Conservation (phyloP, 2,888 invertebrate genomes). For the Dasypogon diadema region DNA sequence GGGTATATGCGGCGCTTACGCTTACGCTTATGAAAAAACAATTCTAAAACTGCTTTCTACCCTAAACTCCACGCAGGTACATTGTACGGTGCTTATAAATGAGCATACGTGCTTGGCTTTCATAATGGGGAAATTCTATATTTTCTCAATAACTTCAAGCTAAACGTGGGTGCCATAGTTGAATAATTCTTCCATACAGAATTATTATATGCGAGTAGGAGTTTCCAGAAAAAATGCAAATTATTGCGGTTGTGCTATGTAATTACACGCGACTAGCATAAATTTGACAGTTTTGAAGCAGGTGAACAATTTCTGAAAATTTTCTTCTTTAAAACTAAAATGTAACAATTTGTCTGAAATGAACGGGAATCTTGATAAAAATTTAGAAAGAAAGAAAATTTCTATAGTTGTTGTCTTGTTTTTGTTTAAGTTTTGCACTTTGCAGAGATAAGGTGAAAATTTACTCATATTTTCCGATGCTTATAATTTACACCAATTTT, state of each 20-base stretch:
- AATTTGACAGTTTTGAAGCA: constrained; percentile 13
- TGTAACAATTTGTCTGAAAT: too few relatives aligned
- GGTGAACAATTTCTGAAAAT: constrained; percentile 28
- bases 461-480: too few relatives aligned
- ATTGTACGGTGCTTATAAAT: constrained; percentile 27
- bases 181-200: constrained; percentile 19
- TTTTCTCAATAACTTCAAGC: neutral
- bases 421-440: too few relatives aligned
- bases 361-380: too few relatives aligned
- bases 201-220: constrained; percentile 21
- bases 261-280: constrained; percentile 44
- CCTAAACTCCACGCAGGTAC: neutral
- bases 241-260: constrained; percentile 15
- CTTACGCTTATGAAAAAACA: constrained; percentile 26
- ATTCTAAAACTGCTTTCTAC: constrained; percentile 9
- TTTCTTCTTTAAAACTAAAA: constrained; percentile 8
- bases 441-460: too few relatives aligned
- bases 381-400: too few relatives aligned
- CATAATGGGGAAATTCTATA: constrained; percentile 21
- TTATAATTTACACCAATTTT: too few relatives aligned
- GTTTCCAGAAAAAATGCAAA: constrained; percentile 18
- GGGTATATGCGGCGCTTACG: too few relatives aligned
- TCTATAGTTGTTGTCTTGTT: too few relatives aligned
- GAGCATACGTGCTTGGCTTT: constrained; percentile 21
- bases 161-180: constrained; percentile 7